phyloP scores from a whole-genome alignment of 2,888 invertebrate genomes.

The Chrysomela aeneicollis region DNA sequence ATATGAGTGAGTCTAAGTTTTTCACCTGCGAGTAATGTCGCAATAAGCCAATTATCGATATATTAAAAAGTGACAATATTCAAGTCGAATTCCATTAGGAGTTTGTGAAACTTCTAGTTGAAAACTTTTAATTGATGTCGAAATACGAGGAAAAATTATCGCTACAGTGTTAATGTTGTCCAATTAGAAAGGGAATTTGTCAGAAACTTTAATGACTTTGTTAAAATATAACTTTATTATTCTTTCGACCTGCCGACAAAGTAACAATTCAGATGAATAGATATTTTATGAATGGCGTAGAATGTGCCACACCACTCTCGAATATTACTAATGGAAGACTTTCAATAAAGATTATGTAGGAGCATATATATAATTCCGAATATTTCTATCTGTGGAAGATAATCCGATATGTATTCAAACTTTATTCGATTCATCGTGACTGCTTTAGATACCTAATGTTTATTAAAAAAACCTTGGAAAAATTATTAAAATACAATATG shows the following conservation, averaged over 20 bases:
- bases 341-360: no score
- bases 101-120: conserved; percentile 19
- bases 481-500: no score
- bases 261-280: background rate
- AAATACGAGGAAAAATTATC: conserved; percentile 32
- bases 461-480: no score
- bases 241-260: conserved; percentile 17
- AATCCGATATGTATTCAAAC: no score
- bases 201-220: conserved; percentile 23
- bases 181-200: conserved; percentile 23
- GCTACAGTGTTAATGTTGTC: conserved; percentile 32
- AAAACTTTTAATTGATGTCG: conserved; percentile 35
- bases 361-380: no score
- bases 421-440: no score
- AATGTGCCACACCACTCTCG: background rate
- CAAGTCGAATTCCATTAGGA: conserved; percentile 31
- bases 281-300: background rate
- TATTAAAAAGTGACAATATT: background rate
- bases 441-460: no score
- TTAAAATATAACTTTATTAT: conserved; percentile 30
- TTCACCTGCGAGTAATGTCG: no score
- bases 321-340: no score
- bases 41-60: no score
- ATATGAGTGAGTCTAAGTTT: no score
- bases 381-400: no score